A percentile compares a stretch with the other conserved stretches of the same genome.
These are phyloP conservation scores for Phrynocephalus vlangalii DNA, from an alignment of 2,797 vertebrate genomes.

Conservation along the genomic window DNA sequence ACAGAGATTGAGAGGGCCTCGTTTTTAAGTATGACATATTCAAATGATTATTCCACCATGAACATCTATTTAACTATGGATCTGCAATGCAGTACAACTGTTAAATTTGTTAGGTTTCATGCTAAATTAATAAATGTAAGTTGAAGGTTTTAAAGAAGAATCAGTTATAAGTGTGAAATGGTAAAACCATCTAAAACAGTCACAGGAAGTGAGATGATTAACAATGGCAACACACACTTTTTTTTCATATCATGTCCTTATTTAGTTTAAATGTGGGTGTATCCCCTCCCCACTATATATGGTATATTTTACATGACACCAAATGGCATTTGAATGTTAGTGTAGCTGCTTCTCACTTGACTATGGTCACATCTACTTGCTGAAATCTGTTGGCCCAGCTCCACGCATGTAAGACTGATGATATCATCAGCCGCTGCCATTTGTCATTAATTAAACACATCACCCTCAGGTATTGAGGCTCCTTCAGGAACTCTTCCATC, in stretches of 20 bases:
- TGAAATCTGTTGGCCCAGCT: no score
- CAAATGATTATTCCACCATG: conserved; percentile 74
- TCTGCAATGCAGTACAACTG: conserved; percentile 67
- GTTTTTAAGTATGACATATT: conserved; percentile 72
- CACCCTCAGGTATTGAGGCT: no score
- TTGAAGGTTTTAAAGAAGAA: neutral
- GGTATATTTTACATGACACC: neutral
- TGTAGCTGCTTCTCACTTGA: neutral
- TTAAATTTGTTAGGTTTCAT: conserved; percentile 68
- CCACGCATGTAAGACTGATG: no score
- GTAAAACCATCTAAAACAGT: conserved; percentile 1
- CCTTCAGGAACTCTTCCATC: no score
- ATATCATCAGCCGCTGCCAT: no score
- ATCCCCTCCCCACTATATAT: neutral
- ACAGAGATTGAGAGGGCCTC: conserved; percentile 68
- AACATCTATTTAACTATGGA: conserved; percentile 73
- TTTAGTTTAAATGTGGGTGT: neutral
- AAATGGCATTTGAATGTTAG: neutral
- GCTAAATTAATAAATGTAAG: conserved; percentile 53
- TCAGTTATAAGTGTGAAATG: neutral
- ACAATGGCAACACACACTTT: neutral
- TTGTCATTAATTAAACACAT: neutral
- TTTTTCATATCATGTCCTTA: neutral
- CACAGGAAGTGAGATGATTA: neutral
- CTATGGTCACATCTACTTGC: no score